These are phyloP conservation scores for Coregonus clupeaformis DNA, from an alignment of 2,113 vertebrate species.

Conservation along the genomic window DNA sequence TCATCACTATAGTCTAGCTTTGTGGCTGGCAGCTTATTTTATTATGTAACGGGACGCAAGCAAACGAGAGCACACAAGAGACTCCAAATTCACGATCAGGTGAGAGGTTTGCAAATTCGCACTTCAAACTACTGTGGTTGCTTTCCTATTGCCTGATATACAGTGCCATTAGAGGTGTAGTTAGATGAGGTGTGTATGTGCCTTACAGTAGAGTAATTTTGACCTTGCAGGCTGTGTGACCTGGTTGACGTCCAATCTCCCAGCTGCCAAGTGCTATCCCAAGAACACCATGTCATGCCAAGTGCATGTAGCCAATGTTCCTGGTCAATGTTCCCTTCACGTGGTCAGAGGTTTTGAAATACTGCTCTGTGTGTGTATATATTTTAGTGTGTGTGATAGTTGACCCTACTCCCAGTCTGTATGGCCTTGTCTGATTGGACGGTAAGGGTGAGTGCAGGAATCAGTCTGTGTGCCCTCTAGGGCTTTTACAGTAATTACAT, in stretches of 20 bases:
- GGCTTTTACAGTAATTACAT: constrained; percentile 39
- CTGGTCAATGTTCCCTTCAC: neutral
- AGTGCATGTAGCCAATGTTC: neutral
- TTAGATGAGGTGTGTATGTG: neutral
- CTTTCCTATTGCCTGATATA: no score
- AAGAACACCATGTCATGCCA: neutral
- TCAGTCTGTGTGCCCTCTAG: constrained; percentile 5
- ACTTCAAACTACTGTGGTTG: no score
- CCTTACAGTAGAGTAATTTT: neutral
- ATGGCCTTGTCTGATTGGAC: constrained; percentile 2
- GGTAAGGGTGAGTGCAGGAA: neutral
- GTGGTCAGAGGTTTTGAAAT: neutral
- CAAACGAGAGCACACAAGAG: no score
- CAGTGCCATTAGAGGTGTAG: no score
- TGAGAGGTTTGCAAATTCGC: no score
- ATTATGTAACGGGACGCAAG: neutral
- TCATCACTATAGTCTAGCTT: neutral
- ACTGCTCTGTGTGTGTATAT: neutral
- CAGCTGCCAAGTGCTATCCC: neutral
- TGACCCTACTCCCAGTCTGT: neutral
- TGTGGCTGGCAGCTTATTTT: neutral
- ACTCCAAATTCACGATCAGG: no score
- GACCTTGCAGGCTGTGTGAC: neutral
- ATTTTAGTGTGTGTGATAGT: neutral
- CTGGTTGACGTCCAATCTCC: neutral